phyloP scores from a whole-genome alignment of 2,888 invertebrate species.

The Mallateleia sp. region DNA sequence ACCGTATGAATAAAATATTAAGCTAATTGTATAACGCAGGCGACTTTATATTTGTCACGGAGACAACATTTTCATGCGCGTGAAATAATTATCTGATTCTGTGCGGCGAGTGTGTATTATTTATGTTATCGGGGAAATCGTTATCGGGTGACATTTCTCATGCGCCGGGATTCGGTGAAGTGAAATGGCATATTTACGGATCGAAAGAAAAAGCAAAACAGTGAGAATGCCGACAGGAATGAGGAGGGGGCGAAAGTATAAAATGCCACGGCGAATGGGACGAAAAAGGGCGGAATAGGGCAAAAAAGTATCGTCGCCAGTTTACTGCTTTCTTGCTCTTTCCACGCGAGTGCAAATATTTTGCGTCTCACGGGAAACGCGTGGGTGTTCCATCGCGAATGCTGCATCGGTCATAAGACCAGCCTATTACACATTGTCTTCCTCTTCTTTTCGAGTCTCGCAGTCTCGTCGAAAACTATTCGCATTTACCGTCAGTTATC shows the following conservation, averaged over 20 bases:
- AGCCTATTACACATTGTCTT: conserved; percentile 79
- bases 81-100: conserved; percentile 22
- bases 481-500: too few species aligned
- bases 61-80: background rate
- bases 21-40: conserved; percentile 44
- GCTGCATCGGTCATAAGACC: conserved; percentile 80
- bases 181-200: conserved; percentile 73
- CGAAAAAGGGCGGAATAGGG: conserved; percentile 71
- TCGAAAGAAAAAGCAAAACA: conserved; percentile 67
- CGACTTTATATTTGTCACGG: conserved; percentile 9
- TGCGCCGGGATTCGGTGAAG: conserved; percentile 41
- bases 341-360: conserved; percentile 85
- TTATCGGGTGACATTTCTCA: conserved; percentile 64
- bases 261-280: conserved; percentile 61
- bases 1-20: conserved; percentile 57
- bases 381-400: conserved; percentile 83
- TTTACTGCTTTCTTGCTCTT: conserved; percentile 86
- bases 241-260: conserved; percentile 16
- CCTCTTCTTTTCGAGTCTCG: conserved; percentile 50
- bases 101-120: conserved; percentile 17
- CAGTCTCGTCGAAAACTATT: conserved; percentile 34
- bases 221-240: conserved; percentile 57
- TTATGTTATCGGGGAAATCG: conserved; percentile 34
- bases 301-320: conserved; percentile 78
- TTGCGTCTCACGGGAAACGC: conserved; percentile 84